These are phyloP conservation scores for Drosophila testacea DNA, from an alignment of 2,888 invertebrate genomes.

Conservation along the genomic window DNA sequence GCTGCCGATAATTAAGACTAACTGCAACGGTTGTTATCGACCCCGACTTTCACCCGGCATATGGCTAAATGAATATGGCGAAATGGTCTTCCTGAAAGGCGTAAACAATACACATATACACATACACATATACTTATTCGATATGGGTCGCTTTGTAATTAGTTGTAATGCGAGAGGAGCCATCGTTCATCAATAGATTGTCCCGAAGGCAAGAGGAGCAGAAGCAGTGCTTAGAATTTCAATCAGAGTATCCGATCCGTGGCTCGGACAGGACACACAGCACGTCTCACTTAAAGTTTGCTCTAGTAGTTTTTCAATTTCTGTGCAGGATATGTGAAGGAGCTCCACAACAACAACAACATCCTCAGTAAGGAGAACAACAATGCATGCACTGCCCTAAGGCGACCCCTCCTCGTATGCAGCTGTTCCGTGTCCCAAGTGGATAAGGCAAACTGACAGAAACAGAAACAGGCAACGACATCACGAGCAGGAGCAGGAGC, in stretches of 20 bases:
- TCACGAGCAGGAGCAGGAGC: too few relatives aligned
- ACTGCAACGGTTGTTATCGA: slow-evolving; percentile 20
- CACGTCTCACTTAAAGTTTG: slow-evolving; percentile 63
- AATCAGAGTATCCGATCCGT: slow-evolving; percentile 49
- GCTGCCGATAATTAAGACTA: slow-evolving; percentile 50
- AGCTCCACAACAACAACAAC: slow-evolving; percentile 27
- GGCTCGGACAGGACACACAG: slow-evolving; percentile 42
- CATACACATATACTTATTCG: background rate
- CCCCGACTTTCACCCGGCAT: slow-evolving; percentile 29
- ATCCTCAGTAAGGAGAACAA: slow-evolving; percentile 6
- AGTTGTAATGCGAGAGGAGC: slow-evolving; percentile 55
- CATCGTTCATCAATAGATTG: slow-evolving; percentile 35
- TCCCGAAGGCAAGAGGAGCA: slow-evolving; percentile 12
- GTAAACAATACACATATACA: slow-evolving; percentile 22
- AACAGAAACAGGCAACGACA: slow-evolving; percentile 57
- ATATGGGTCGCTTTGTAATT: slow-evolving; percentile 45
- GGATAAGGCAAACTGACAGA: slow-evolving; percentile 61
- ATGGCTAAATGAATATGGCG: slow-evolving; percentile 31
- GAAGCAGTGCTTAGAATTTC: slow-evolving; percentile 55
- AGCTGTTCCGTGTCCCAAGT: slow-evolving; percentile 61
- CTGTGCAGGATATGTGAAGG: slow-evolving; percentile 65
- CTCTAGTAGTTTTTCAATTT: slow-evolving; percentile 67
- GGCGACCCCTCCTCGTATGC: slow-evolving; percentile 35
- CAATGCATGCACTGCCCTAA: slow-evolving; percentile 40
- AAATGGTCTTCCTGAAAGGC: slow-evolving; percentile 44